A percentile compares a stretch with the other conserved stretches of the same genome.
These are phyloP conservation scores for Drosophila burlai DNA, from an alignment of 1,140 invertebrate species.

Conservation along the genomic window DNA sequence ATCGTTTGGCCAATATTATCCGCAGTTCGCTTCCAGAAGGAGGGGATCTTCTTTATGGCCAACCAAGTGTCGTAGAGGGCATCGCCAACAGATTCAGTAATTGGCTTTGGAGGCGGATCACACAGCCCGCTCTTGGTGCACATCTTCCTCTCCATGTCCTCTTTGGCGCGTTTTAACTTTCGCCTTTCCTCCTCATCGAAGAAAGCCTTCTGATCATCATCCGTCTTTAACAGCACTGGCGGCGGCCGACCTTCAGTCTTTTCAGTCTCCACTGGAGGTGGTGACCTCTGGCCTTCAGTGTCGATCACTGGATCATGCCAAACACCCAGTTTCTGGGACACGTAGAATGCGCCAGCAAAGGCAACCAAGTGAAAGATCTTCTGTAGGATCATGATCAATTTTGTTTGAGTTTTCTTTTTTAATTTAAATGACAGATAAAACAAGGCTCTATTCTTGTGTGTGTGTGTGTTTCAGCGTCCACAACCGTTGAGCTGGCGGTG, in stretches of 20 bases:
- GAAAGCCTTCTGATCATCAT: neutral
- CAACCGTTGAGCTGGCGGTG: slow-evolving; percentile 79
- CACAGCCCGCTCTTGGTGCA: slow-evolving; percentile 24
- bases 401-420: neutral
- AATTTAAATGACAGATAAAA: slow-evolving; percentile 13
- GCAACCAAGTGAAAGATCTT: slow-evolving; percentile 30
- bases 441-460: slow-evolving; percentile 4
- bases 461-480: slow-evolving; percentile 60
- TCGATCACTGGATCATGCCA: slow-evolving; percentile 35
- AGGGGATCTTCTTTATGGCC: slow-evolving; percentile 25
- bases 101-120: slow-evolving; percentile 16
- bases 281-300: neutral
- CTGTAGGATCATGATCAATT: slow-evolving; percentile 31
- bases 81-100: slow-evolving; percentile 34
- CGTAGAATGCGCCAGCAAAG: slow-evolving; percentile 41
- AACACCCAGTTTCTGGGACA: slow-evolving; percentile 35
- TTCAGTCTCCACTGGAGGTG: neutral
- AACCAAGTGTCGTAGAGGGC: slow-evolving; percentile 49
- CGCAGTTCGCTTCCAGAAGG: slow-evolving; percentile 17
- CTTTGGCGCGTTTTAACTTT: slow-evolving; percentile 27
- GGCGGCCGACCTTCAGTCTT: neutral
- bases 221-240: neutral
- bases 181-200: slow-evolving; percentile 45
- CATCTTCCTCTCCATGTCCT: slow-evolving; percentile 32
- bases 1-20: slow-evolving; percentile 6